Percentiles rank a stretch among this genome's conserved stretches.
Conservation (phyloP, 2,888 invertebrate species). For the Drosophila anomelani region DNA sequence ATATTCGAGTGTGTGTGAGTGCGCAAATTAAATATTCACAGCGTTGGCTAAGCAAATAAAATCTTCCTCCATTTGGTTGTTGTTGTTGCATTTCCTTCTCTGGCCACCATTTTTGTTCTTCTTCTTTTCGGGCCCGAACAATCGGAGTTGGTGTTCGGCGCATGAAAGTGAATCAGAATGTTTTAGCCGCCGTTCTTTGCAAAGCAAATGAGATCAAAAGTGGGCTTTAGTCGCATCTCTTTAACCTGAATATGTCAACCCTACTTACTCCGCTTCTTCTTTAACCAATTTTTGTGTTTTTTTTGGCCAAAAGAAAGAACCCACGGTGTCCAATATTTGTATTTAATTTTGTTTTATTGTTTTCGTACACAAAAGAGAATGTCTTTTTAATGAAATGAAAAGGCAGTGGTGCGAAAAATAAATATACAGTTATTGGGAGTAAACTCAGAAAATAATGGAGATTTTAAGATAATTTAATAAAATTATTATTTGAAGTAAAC, state of each 20-base stretch:
- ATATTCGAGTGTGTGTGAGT: conserved; percentile 48
- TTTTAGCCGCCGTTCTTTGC: conserved; percentile 61
- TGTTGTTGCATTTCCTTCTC: conserved; percentile 48
- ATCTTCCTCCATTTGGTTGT: conserved; percentile 51
- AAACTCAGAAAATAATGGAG: background rate
- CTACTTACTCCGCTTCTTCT: conserved; percentile 24
- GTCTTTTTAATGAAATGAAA: conserved; percentile 8
- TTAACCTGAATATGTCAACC: conserved; percentile 72
- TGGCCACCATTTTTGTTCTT: conserved; percentile 44
- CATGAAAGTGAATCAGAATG: conserved; percentile 80
- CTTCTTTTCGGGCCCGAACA: conserved; percentile 43
- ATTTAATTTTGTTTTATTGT: conserved; percentile 15
- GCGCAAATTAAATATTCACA: conserved; percentile 80
- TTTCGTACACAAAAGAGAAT: conserved; percentile 30
- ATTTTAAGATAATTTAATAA: background rate
- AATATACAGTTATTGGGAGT: background rate
- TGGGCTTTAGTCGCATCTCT: conserved; percentile 75
- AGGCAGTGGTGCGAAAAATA: background rate
- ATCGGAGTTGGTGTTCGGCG: conserved; percentile 64
- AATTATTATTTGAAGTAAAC: too few species aligned
- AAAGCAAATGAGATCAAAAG: conserved; percentile 78
- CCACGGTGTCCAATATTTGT: conserved; percentile 27
- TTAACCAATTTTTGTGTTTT: background rate
- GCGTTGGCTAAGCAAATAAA: conserved; percentile 77
- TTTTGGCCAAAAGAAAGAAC: conserved; percentile 21